phyloP scores from a whole-genome alignment of 2,797 vertebrate genomes.

The Buphagus erythrorhynchus region DNA sequence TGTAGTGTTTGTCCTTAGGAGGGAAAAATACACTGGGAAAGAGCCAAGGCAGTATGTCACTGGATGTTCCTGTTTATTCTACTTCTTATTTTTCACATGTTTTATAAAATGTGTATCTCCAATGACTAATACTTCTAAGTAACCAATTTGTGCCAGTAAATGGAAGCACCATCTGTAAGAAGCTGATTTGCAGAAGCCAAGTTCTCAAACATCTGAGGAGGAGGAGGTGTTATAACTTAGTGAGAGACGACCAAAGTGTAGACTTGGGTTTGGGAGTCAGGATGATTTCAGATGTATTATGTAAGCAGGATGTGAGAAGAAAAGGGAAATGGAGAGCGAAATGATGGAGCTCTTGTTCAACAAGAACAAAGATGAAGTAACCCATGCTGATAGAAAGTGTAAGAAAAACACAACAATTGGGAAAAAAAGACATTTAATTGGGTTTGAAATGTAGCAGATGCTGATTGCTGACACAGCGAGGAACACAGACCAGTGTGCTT shows the following conservation, averaged over 20 bases:
- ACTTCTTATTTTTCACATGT: constrained; percentile 54
- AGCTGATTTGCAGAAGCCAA: constrained; percentile 43
- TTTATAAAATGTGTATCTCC: constrained; percentile 52
- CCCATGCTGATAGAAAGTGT: neutral
- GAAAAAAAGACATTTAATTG: neutral
- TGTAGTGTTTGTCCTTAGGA: constrained; percentile 11
- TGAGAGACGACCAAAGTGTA: constrained; percentile 58
- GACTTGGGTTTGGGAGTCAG: constrained; percentile 39
- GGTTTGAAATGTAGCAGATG: neutral
- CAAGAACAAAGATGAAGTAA: neutral
- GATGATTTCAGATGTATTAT: constrained; percentile 47
- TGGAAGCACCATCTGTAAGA: constrained; percentile 58
- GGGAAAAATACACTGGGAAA: neutral
- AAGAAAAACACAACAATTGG: neutral
- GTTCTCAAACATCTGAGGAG: constrained; percentile 57
- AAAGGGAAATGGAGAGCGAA: neutral
- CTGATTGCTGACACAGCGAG: neutral
- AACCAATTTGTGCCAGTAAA: constrained; percentile 57
- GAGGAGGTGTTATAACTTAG: constrained; percentile 61
- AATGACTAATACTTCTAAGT: constrained; percentile 63
- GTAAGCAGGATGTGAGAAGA: constrained; percentile 22
- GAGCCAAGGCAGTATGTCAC: constrained; percentile 34
- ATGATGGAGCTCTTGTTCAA: neutral
- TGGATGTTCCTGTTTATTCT: constrained; percentile 65
- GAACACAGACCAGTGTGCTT: neutral